phyloP scores from a whole-genome alignment of 92 coral and sea anemone species.

The Meandrina meandrites region DNA sequence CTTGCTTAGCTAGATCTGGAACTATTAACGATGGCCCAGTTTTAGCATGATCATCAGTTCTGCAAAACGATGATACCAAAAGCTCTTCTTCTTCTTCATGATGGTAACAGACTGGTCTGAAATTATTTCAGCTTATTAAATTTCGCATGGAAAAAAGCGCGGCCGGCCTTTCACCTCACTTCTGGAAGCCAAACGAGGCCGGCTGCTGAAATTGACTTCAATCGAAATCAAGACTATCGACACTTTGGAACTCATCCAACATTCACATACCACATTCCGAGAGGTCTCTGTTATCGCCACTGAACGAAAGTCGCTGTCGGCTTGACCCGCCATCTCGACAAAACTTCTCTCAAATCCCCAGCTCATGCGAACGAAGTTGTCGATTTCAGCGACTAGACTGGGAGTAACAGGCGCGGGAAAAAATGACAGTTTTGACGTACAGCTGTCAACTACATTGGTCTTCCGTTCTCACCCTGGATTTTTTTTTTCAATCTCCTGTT shows the following conservation, averaged over 20 bases:
- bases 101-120: background rate
- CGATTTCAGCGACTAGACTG: background rate
- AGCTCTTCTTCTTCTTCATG: background rate
- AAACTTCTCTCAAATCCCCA: background rate
- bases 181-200: too few species aligned
- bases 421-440: background rate
- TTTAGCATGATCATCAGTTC: background rate
- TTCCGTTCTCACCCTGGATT: background rate
- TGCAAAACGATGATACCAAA: background rate
- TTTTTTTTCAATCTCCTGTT: too few species aligned
- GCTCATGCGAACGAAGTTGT: background rate
- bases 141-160: background rate
- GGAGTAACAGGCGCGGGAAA: background rate
- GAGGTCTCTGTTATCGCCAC: constrained; percentile 19
- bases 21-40: background rate
- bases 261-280: constrained; percentile 30
- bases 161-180: too few species aligned
- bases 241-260: background rate
- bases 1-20: background rate
- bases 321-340: constrained; percentile 6
- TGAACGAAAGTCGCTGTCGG: constrained; percentile 20
- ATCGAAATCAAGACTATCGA: background rate
- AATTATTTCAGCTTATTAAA: background rate
- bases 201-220: background rate
- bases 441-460: constrained; percentile 16